Percentiles rank a stretch among this genome's conserved stretches.
These are phyloP conservation scores for Sakesphorus luctuosus DNA, from an alignment of 2,113 vertebrate species.

Conservation along the genomic window DNA sequence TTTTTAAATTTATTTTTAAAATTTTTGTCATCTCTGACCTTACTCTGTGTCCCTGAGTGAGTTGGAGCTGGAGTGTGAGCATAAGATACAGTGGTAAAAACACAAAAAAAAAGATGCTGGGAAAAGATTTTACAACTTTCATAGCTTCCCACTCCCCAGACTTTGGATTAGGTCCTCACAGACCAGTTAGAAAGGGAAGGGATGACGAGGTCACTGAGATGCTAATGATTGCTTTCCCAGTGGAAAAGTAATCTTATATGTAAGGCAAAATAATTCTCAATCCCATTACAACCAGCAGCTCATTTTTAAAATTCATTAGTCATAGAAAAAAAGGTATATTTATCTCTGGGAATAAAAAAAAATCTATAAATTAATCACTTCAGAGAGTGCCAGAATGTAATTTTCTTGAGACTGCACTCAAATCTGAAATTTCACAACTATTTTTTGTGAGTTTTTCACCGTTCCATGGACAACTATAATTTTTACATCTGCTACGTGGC, in stretches of 20 bases:
- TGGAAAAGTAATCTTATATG: not conserved
- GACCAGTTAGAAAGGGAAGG: not conserved
- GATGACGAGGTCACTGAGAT: not conserved
- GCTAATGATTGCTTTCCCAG: not conserved
- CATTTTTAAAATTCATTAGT: not conserved
- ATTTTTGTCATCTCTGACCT: not conserved
- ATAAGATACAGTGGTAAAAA: not conserved
- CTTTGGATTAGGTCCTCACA: not conserved
- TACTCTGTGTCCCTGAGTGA: not conserved
- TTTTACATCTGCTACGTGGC: not conserved
- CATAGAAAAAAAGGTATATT: not conserved
- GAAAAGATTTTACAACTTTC: conserved; percentile 6
- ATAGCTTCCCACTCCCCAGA: not conserved
- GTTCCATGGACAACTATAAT: not conserved
- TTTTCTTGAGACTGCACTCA: not conserved
- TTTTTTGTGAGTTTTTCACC: not conserved
- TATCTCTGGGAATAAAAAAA: not conserved
- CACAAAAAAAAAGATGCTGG: not conserved
- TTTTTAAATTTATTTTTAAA: not conserved
- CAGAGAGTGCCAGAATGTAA: not conserved
- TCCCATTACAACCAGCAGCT: not conserved
- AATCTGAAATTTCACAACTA: not conserved
- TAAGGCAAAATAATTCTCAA: not conserved
- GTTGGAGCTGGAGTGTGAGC: not conserved
- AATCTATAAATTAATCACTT: not conserved